phyloP scores from a whole-genome alignment of 1,140 invertebrate genomes.

The Zaprionus camerounensis region DNA sequence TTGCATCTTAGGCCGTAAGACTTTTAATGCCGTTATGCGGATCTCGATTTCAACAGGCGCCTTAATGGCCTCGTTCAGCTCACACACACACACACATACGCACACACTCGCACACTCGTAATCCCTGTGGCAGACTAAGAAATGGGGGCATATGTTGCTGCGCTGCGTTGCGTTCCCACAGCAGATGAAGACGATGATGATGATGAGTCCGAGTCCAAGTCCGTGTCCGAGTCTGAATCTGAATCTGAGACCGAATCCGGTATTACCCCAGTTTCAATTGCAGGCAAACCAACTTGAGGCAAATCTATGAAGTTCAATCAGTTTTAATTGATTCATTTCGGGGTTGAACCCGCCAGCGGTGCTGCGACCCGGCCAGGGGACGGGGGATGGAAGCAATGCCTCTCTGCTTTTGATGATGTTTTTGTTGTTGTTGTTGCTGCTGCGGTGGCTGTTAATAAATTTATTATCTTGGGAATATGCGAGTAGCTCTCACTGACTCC shows the following conservation, averaged over 20 bases:
- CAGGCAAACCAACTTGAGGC: background rate
- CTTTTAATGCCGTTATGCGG: slow-evolving; percentile 40
- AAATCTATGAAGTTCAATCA: slow-evolving; percentile 80
- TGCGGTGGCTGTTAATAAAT: slow-evolving; percentile 69
- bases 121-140: slow-evolving; percentile 61
- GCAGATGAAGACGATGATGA: slow-evolving; percentile 2
- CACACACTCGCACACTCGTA: slow-evolving; percentile 28
- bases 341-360: slow-evolving; percentile 8
- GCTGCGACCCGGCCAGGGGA: background rate
- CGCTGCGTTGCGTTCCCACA: slow-evolving; percentile 27
- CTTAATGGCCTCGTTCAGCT: slow-evolving; percentile 53
- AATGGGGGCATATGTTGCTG: slow-evolving; percentile 69
- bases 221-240: slow-evolving; percentile 14
- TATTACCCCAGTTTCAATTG: slow-evolving; percentile 70
- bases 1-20: slow-evolving; percentile 57
- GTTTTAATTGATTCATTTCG: slow-evolving; percentile 81
- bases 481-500: slow-evolving; percentile 13
- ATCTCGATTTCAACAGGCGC: slow-evolving; percentile 65
- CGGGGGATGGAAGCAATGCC: background rate
- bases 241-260: slow-evolving; percentile 42
- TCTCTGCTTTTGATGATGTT: slow-evolving; percentile 55
- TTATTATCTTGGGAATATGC: slow-evolving; percentile 80
- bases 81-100: slow-evolving; percentile 13
- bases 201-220: slow-evolving; percentile 24
- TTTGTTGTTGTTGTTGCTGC: slow-evolving; percentile 19